Conservation (phyloP, 2,113 vertebrate genomes). For the Carassius auratus region DNA sequence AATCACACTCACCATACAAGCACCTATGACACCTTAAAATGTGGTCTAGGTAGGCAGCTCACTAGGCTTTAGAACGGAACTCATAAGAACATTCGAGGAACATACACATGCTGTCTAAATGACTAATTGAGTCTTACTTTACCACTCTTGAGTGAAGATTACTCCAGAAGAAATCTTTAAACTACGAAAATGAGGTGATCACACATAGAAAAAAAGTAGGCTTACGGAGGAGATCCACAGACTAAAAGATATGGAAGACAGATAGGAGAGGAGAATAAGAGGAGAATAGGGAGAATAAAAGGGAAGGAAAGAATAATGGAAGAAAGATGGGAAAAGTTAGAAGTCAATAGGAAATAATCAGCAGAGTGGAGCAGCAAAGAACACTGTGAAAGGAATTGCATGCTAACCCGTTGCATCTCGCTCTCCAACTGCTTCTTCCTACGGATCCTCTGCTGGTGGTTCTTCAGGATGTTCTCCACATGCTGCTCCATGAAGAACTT, state of each 20-base stretch:
- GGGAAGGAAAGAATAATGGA: background rate
- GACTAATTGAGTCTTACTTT: slow-evolving; percentile 75
- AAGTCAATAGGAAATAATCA: background rate
- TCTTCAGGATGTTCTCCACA: slow-evolving; percentile 97
- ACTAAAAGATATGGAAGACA: slow-evolving; percentile 26
- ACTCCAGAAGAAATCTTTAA: slow-evolving; percentile 86
- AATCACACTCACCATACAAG: no score
- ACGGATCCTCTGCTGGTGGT: slow-evolving; percentile 91
- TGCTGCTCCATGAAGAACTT: slow-evolving; percentile 99
- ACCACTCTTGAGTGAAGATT: slow-evolving; percentile 80
- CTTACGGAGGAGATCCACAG: slow-evolving; percentile 43
- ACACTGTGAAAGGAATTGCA: background rate
- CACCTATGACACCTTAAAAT: background rate
- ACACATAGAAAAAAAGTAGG: slow-evolving; percentile 72
- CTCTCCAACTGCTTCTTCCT: slow-evolving; percentile 96
- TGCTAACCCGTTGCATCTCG: slow-evolving; percentile 98
- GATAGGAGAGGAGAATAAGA: background rate
- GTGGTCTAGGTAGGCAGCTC: background rate
- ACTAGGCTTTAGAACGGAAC: background rate
- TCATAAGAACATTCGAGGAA: slow-evolving; percentile 39
- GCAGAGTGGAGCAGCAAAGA: background rate
- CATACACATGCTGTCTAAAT: slow-evolving; percentile 72
- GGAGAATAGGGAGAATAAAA: slow-evolving; percentile 16
- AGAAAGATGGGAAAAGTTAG: background rate
- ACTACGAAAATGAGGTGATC: slow-evolving; percentile 89